Evolutionary conservation across 2,888 invertebrate species (phyloP), one percentile per base, ranked within the genome.

Genomic region (Teleiodes luculella): DNA sequence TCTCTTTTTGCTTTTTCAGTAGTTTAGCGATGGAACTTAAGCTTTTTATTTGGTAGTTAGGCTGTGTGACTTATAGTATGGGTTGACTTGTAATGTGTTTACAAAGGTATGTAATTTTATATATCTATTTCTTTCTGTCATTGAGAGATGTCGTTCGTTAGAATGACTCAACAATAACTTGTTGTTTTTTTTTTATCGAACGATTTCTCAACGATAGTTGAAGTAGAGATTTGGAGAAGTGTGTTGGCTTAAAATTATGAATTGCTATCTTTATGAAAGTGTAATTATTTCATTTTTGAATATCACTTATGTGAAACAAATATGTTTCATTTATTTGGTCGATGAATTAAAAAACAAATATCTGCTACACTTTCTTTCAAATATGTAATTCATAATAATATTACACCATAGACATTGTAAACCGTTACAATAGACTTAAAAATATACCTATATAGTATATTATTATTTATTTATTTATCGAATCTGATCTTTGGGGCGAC

Each of bases 1-100:
- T 76, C 64, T 71, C 78, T 84, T 85, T 84, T 84, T 78, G 84
- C 83, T 83, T 87, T 80, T 78, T 64, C 52, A 61, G 82, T 85
- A 83, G 84, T 77, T 24, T 72, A 82, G 81, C 78, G 65, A 70
- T 80, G 70, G 70, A 77, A 63, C 78, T 79, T 78, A 64, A 79
- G 86, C 86, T 86, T 86, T 54, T 68, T 81, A 80, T 79, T 71
- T 71, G 64, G 80, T 86, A 85, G 86, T 68, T 66, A 68, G 75
- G 75, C 64, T 85, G 83, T 84, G 82, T 86, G 82, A 80, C 65
- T 76, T 68, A 64, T 14, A 33, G 14, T 47, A 14, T 47, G 24
- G 28, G 43, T 20, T 28, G 7, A 13, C 7, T 11, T 43, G 43
- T 43, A n/a, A 43, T 28, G 28, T 28, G 43, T 43, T 43, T 43